A percentile compares a stretch with the other conserved stretches of the same genome.
These are phyloP conservation scores for Otus sunia DNA, from an alignment of 2,113 vertebrate genomes.

Conservation along the genomic window DNA sequence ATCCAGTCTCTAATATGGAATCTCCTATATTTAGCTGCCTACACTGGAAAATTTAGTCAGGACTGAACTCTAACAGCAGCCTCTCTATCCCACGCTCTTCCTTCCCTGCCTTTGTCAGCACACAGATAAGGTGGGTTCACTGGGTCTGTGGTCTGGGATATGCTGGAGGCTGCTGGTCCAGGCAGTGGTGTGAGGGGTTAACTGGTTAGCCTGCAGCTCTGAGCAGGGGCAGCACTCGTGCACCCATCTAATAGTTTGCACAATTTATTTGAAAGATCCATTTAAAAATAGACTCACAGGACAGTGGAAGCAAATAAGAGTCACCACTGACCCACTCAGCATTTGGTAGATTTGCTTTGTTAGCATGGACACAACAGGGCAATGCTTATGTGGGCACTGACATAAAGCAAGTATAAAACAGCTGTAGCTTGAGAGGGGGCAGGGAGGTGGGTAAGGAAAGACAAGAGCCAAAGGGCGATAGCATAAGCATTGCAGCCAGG, in stretches of 20 bases:
- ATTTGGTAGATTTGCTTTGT: not conserved
- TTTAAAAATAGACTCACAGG: not conserved
- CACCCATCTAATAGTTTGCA: not conserved
- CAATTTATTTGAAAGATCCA: not conserved
- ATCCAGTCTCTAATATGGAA: not conserved
- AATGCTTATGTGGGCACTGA: not conserved
- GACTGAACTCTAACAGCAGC: not conserved
- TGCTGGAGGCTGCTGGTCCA: not conserved
- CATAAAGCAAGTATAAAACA: not conserved
- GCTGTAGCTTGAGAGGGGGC: not conserved
- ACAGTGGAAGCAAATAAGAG: not conserved
- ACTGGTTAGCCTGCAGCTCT: not conserved
- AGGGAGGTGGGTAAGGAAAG: not conserved
- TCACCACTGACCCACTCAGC: not conserved
- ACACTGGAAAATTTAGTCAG: not conserved
- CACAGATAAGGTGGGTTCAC: not conserved
- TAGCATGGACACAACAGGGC: not conserved
- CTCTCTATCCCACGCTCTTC: not conserved
- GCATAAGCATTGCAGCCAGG: not conserved
- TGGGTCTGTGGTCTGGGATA: not conserved
- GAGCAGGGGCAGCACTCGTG: not conserved
- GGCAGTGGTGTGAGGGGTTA: not conserved
- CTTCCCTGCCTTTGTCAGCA: not conserved
- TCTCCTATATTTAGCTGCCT: conserved; percentile 30
- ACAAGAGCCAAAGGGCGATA: not conserved